These are phyloP conservation scores for Eidolon dupreanum DNA, from an alignment of 2,797 vertebrate species.

Conservation along the genomic window DNA sequence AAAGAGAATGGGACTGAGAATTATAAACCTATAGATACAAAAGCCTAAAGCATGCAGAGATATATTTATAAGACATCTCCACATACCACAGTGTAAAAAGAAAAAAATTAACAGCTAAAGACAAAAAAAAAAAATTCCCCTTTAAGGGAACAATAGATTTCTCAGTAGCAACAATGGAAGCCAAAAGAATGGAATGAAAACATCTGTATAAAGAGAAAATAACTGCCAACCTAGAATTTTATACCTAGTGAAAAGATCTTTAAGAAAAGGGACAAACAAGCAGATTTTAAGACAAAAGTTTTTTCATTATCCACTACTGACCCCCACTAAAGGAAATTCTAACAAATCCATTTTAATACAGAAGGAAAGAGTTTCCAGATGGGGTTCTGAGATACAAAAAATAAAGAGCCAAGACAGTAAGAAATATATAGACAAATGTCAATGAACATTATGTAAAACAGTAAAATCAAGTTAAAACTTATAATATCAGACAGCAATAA, in stretches of 20 bases:
- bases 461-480: not conserved
- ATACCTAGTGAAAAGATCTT: not conserved
- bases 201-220: not conserved
- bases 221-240: not conserved
- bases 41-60: not conserved
- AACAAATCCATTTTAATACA: not conserved
- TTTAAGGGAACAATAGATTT: not conserved
- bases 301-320: not conserved
- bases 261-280: not conserved
- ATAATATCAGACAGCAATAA: not conserved
- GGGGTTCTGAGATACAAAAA: constrained; percentile 11
- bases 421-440: not conserved
- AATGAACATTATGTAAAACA: not conserved
- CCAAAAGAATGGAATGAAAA: not conserved
- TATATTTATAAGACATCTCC: not conserved
- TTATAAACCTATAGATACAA: not conserved
- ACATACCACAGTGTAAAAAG: not conserved
- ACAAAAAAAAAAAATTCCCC: not conserved
- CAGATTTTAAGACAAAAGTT: not conserved
- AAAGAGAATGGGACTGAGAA: not conserved
- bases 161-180: not conserved
- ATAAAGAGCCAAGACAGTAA: not conserved
- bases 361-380: not conserved
- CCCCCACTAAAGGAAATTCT: not conserved
- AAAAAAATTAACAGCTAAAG: not conserved